Evolutionary conservation across 2,888 invertebrate species (phyloP), one percentile per base, ranked within the genome.

Genomic region (Neoascia interrupta): DNA sequence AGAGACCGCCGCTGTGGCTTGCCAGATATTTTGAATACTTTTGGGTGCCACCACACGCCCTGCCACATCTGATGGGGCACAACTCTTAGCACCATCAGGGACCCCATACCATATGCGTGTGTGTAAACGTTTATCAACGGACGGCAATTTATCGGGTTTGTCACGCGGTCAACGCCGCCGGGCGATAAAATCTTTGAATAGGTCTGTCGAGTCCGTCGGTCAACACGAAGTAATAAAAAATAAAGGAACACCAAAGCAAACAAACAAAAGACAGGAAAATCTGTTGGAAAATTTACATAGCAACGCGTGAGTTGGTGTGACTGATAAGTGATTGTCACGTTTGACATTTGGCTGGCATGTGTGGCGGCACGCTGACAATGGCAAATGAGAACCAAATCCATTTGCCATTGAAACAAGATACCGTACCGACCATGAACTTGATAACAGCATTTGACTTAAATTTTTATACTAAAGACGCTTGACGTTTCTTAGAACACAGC

Each of bases 101-200:
- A 19, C 8, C 18, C 5, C 18, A 11, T 13, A n/a, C n/a, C 31
- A 31, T 41, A 41, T 43, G 41, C 41, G 49, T 51, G 69, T 36
- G 51, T 36, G 43, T 26, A 16, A 16, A 26, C 41, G 37, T 60
- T 70, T 70, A 70, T 70, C 61, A 69, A 58, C 53, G 53, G 61
- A 61, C 53, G 37, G 36, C 61, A 53, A 70, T 70, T 70, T 70
- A 70, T 70, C 70, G 70, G 61, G 45, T 60, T 61, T 70, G 70
- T 70, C 61, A 70, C 70, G 61, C 70, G 61, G 70, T 70, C 60
- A 70, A 31, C 60, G 51, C 16, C 51, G 36, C 43, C 23, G 49
- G n/a, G 16, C 60, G 69, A 69, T 69, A 70, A 61, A 61, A 61
- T 70, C 61, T 53, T 53, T 69, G 45, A 60, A 43, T 61, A 51